Conservation (phyloP, 2,797 vertebrate species). For the Smutsia gigantea region DNA sequence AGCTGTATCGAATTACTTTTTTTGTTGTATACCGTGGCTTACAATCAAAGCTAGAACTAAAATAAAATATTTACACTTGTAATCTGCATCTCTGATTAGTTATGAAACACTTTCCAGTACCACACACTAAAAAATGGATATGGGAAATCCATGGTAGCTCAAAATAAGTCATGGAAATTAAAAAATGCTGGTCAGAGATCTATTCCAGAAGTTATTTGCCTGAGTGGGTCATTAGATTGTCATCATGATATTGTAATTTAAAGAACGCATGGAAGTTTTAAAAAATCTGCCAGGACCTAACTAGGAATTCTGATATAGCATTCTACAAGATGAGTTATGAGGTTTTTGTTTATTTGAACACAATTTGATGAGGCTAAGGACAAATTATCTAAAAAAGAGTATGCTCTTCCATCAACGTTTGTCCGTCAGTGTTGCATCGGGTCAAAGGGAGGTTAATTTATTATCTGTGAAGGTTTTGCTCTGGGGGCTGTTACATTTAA, state of each 20-base stretch:
- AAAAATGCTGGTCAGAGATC: not conserved
- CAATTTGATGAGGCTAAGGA: not conserved
- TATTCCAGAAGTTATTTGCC: not conserved
- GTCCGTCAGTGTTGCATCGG: not conserved
- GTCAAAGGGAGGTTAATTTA: slow-evolving; percentile 7
- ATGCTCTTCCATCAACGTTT: not conserved
- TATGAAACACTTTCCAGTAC: not conserved
- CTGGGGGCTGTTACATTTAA: slow-evolving; percentile 1
- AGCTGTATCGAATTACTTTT: not conserved
- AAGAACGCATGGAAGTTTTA: not conserved
- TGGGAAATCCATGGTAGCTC: not conserved
- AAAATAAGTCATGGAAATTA: not conserved
- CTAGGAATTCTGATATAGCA: not conserved
- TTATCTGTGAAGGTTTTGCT: slow-evolving; percentile 43
- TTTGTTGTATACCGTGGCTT: not conserved
- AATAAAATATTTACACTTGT: not conserved
- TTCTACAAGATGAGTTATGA: not conserved
- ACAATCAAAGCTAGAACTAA: not conserved
- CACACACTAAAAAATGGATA: not conserved
- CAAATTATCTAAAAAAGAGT: not conserved
- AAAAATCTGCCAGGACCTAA: not conserved
- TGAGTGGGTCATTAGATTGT: not conserved
- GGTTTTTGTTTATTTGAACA: not conserved
- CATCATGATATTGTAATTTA: not conserved
- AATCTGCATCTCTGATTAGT: not conserved